Base-by-base conservation (phyloP, 2,797 vertebrate species). In the Streptopelia turtur region DNA sequence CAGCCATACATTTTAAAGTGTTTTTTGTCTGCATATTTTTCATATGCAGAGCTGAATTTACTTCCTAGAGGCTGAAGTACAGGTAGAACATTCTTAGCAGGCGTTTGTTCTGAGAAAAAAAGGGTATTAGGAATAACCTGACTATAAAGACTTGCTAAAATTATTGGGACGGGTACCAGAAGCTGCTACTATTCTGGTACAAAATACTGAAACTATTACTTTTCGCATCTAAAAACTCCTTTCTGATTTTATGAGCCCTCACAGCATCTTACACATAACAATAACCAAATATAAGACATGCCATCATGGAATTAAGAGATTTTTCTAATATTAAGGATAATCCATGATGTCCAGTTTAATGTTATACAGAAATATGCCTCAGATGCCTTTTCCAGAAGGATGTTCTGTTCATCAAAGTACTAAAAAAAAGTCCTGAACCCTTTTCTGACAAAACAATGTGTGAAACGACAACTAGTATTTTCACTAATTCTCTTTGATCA, bases 291-390 rank as follows among this genome's bases (percentile, higher is more conserved):
- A 86, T 41, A 94, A 94, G 61, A 94, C 69, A 75, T 0, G 2
- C 72, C 78, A 87, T 88, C 69, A 90, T 71, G 65, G 91, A 95
- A 95, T 91, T 96, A 96, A 91, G 82, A 95, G 79, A 83, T 94
- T 96, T 94, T 94, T 80, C 91, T 94, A 93, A 93, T 91, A 95
- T 93, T 94, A 91, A 93, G 72, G 85, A 88, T 92, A 96, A 96
- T 95, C 93, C 87, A 81, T 64, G 23, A 66, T 90, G 94, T 86
- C 85, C 90, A 90, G 41, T 88, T 96, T 86, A 94, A 95, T n/a
- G 50, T 85, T 69, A 86, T 61, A 90, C 37, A 88, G 57, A 94
- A 91, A 91, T 81, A 69, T 88, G 79, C 87, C 82, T 93, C 87
- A 93, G 68, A 95, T 64, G 65, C 69, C 76, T 95, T 86, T 95